Evolutionary conservation across 2,113 vertebrate species (phyloP), one percentile per base, ranked within the genome.

Genomic region (Ophthalmolycus amberensis): DNA sequence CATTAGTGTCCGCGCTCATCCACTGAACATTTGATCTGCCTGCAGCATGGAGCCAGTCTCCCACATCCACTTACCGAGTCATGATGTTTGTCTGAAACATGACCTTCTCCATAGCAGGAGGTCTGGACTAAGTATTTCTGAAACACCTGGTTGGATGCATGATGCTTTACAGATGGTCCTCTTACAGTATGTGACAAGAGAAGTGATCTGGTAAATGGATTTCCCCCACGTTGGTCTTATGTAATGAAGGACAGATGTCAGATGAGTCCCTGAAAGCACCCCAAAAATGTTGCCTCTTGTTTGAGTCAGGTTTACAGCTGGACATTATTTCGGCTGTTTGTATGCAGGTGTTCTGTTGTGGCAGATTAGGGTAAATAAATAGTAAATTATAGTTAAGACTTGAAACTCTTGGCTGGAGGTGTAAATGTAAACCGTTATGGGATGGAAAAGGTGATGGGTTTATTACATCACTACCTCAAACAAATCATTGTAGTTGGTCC

Each of bases 41-140:
- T 68, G 44, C 5, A 44, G 40, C 29, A 20, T 66, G 27, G 18
- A 25, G 76, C 32, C 38, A 67, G 69, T 64, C 29, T 22, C 42
- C 18, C 46, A 50, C 37, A 34, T 46, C 58, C 46, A 56, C 9
- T 81, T 46, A 56, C 52, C 32, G 37, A 60, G 37, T 29, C 58
- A 22, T 54, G 12, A 52, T 70, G 38, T 50, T 67, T 80, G 7
- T 27, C 20, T 72, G 50, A 81, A 70, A 64, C 14, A 42, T 40
- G 29, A 73, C 22, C 22, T 48, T 6, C 12, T 66, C 32, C 9
- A 29, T 9, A 44, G 63, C 10, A 46, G 71, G 20, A 74, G 2
- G 27, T 34, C 12, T 15, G 20, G 25, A 60, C 25, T n/a, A 25
- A 22, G 14, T 20, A 42, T 67, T 73, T 68, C 12, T 72, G 6